Conservation (phyloP, 2,888 invertebrate species). For the Gonocerus acuteangulatus region DNA sequence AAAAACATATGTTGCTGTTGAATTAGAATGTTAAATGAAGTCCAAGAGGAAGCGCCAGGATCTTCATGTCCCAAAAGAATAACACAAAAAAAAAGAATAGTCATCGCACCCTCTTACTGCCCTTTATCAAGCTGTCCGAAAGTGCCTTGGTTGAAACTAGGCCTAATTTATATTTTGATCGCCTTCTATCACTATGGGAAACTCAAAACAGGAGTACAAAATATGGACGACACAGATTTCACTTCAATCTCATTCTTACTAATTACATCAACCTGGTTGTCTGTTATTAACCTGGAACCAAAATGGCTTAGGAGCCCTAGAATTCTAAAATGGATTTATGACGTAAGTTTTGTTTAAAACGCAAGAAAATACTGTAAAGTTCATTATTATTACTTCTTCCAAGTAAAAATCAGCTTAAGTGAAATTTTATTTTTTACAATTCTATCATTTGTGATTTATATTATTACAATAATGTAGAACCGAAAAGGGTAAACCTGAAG, state of each 20-base stretch:
- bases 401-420: too few species aligned
- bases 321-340: slow-evolving; percentile 11
- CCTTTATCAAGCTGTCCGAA: background rate
- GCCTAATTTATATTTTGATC: background rate
- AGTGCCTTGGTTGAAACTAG: background rate
- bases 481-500: too few species aligned
- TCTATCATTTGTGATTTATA: too few species aligned
- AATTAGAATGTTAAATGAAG: too few species aligned
- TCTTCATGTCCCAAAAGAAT: too few species aligned
- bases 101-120: too few species aligned
- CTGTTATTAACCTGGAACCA: slow-evolving; percentile 13
- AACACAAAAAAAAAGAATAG: too few species aligned
- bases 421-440: too few species aligned
- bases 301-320: background rate
- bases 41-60: too few species aligned
- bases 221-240: background rate
- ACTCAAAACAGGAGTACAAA: background rate
- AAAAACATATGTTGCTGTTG: too few species aligned
- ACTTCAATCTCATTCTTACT: slow-evolving; percentile 1
- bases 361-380: background rate
- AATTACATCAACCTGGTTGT: slow-evolving; percentile 2
- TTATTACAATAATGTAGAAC: too few species aligned
- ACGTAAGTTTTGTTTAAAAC: slow-evolving; percentile 2
- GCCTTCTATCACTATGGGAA: slow-evolving; percentile 16
- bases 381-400: background rate